A percentile compares a stretch with the other conserved stretches of the same genome.
These are phyloP conservation scores for Acanthurus lineatus DNA, from an alignment of 2,797 vertebrate species.

Conservation along the genomic window DNA sequence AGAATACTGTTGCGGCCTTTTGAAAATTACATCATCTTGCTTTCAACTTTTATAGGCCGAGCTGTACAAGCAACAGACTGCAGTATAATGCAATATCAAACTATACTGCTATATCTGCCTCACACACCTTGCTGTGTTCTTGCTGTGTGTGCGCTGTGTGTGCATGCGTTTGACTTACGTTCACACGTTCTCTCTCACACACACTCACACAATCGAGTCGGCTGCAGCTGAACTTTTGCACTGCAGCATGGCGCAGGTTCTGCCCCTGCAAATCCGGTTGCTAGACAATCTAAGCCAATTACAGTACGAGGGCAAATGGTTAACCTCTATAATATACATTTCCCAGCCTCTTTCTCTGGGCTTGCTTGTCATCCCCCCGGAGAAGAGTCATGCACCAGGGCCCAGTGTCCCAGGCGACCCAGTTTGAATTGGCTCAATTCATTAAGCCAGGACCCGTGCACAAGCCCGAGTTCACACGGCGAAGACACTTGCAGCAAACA, in stretches of 20 bases:
- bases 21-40: slow-evolving; percentile 26
- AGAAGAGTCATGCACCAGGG: slow-evolving; percentile 83
- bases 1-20: slow-evolving; percentile 12
- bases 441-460: slow-evolving; percentile 91
- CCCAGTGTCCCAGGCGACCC: slow-evolving; percentile 83
- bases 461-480: slow-evolving; percentile 87
- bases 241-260: slow-evolving; percentile 75
- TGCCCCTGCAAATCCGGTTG: slow-evolving; percentile 93
- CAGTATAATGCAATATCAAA: slow-evolving; percentile 38
- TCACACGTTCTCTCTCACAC: slow-evolving; percentile 42
- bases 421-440: slow-evolving; percentile 96
- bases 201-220: slow-evolving; percentile 67
- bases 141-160: slow-evolving; percentile 40
- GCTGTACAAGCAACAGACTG: slow-evolving; percentile 37
- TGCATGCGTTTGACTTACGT: slow-evolving; percentile 46
- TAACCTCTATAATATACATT: slow-evolving; percentile 89
- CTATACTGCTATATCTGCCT: slow-evolving; percentile 33
- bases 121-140: slow-evolving; percentile 47
- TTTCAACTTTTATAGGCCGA: slow-evolving; percentile 47
- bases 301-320: slow-evolving; percentile 91
- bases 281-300: slow-evolving; percentile 99
- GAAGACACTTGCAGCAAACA: slow-evolving; percentile 96
- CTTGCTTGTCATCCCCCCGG: slow-evolving; percentile 85
- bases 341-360: slow-evolving; percentile 86
- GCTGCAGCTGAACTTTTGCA: slow-evolving; percentile 84